Evolutionary conservation across 2,113 vertebrate species (phyloP).

Genomic region (Serilophus lunatus): DNA sequence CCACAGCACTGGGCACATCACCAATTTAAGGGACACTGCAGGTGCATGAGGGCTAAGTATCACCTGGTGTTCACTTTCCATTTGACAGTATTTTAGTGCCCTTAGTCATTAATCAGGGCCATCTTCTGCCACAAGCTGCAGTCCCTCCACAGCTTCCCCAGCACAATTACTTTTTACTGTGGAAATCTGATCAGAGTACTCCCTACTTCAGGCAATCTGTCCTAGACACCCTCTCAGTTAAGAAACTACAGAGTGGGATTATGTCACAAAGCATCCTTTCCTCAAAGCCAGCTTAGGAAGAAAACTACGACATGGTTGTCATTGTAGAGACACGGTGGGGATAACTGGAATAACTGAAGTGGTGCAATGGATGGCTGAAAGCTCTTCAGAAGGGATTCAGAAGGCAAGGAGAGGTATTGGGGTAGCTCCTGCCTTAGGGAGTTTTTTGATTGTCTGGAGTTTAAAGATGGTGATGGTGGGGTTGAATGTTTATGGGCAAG

Average conservation of each 20-base stretch:
- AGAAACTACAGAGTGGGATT: not conserved
- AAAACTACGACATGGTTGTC: not conserved
- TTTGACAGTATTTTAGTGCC: not conserved
- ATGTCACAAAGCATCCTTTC: not conserved
- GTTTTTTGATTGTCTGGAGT: not conserved
- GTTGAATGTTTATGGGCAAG: not conserved
- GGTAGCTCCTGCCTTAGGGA: not conserved
- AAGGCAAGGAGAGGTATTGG: not conserved
- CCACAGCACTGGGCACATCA: not conserved
- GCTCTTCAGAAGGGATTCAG: not conserved
- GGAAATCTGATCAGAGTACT: not conserved
- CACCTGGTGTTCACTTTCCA: not conserved
- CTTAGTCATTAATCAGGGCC: not conserved
- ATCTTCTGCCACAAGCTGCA: not conserved
- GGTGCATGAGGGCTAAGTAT: not conserved
- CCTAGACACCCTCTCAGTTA: not conserved
- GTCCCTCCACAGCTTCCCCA: not conserved
- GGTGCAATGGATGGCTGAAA: not conserved
- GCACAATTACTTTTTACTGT: rapidly evolving
- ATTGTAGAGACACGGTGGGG: not conserved
- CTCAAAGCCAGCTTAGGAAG: not conserved
- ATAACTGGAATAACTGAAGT: not conserved
- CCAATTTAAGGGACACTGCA: not conserved
- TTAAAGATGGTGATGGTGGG: not conserved
- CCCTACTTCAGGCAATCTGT: not conserved